Evolutionary conservation across 2,888 invertebrate genomes (phyloP).

Genomic region (Sylvicola fuscatus): DNA sequence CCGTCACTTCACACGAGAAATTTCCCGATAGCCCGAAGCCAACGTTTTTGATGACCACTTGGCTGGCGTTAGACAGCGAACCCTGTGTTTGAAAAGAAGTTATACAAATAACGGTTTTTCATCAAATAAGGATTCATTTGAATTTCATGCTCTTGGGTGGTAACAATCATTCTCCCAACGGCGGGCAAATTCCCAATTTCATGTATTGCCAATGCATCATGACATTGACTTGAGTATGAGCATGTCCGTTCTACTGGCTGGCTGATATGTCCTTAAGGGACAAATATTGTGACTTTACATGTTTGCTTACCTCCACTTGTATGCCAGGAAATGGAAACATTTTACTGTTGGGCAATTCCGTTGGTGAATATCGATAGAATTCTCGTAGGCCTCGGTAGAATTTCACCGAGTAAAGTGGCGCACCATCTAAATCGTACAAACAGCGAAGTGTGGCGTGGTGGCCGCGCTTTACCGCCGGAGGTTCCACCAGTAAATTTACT

Average conservation of each 20-base stretch:
- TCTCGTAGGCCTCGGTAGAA: constrained; percentile 71
- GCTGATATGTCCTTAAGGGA: neutral
- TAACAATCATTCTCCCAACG: too few relatives aligned
- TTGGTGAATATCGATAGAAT: constrained; percentile 66
- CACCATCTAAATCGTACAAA: constrained; percentile 54
- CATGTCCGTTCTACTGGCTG: too few relatives aligned
- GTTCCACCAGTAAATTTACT: constrained; percentile 48
- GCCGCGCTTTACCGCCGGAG: constrained; percentile 44
- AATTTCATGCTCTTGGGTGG: too few relatives aligned
- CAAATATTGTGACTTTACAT: neutral
- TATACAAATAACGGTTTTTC: too few relatives aligned
- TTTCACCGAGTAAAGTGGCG: constrained; percentile 63
- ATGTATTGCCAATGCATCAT: too few relatives aligned
- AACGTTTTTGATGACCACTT: constrained; percentile 47
- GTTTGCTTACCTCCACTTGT: constrained; percentile 56
- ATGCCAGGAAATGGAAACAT: constrained; percentile 55
- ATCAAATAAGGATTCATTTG: too few relatives aligned
- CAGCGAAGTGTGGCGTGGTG: constrained; percentile 50
- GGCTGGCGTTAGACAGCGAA: constrained; percentile 48
- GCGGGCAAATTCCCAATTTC: too few relatives aligned
- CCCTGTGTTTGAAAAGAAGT: too few relatives aligned
- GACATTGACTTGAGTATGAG: too few relatives aligned
- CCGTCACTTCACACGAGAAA: constrained; percentile 62
- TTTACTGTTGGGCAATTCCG: constrained; percentile 48
- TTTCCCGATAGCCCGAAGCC: constrained; percentile 51